A percentile compares a stretch with the other conserved stretches of the same genome.
phyloP scores from a whole-genome alignment of 2,888 invertebrate species.

The Aporophyla nigra region DNA sequence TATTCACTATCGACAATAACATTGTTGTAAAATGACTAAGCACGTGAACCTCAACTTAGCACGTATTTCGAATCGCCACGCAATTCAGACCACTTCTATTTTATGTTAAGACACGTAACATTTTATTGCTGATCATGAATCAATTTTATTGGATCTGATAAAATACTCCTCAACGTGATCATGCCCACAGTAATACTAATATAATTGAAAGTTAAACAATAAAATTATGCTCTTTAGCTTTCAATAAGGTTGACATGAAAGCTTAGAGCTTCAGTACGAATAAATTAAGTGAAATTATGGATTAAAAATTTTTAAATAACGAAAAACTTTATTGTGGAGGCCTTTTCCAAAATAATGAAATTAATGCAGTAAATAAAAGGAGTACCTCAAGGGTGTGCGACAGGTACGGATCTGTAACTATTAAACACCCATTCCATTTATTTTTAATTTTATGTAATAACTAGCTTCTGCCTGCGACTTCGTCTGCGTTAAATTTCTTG shows the following conservation, averaged over 20 bases:
- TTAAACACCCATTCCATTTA: background rate
- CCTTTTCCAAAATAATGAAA: background rate
- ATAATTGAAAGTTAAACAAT: background rate
- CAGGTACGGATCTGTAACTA: background rate
- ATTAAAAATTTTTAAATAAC: background rate
- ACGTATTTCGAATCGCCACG: constrained; percentile 26
- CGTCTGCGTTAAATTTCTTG: too few species aligned
- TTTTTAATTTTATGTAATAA: too few species aligned
- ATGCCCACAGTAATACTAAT: background rate
- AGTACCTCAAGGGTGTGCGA: background rate
- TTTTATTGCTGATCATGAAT: constrained; percentile 36
- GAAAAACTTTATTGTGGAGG: background rate
- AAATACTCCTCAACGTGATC: background rate
- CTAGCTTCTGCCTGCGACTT: too few species aligned
- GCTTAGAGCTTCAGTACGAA: background rate
- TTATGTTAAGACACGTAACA: constrained; percentile 36
- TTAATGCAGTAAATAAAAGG: background rate
- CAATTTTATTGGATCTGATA: background rate
- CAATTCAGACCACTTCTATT: background rate
- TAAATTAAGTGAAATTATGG: background rate
- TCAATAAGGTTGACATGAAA: background rate
- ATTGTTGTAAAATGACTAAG: constrained; percentile 19
- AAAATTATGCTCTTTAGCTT: background rate
- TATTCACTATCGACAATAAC: background rate
- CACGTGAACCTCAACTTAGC: background rate